Base-by-base conservation (phyloP, 2,888 invertebrate species). In the Tribolium freemani region DNA sequence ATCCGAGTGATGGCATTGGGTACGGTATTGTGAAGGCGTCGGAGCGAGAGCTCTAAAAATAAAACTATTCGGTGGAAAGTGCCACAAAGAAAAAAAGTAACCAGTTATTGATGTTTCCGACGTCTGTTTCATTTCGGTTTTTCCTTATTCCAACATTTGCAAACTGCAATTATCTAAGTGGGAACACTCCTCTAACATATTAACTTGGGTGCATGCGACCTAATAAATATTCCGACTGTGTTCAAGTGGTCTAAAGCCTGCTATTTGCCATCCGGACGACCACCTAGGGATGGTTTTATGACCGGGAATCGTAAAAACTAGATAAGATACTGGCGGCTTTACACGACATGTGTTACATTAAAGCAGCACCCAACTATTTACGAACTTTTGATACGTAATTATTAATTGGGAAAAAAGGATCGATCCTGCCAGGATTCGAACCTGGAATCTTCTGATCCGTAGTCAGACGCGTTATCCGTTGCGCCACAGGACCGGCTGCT, bases 391-490 rank as follows among this genome's bases (percentile, higher is more conserved):
- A 21, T 30, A 38, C 26, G 31, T 26, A 26, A 26, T 26, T 3
- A 26, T 26, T 26, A 26, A 26, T 26, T 26, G 51, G 9, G 16
- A 26, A 51, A 66, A 66, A 54, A 66, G 30, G 5, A 8, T 54
- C 57, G 58, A 57, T 69, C 67, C 71, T 69, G 87, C 88, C 87
- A 88, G 87, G 87, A 88, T 87, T 88, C 88, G 88, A 88, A 87
- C 88, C 87, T 87, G 87, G 87, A 88, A 87, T 88, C 87, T 87
- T 87, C 87, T 87, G 88, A 88, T 88, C 88, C 87, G 88, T 87
- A 88, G 88, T 88, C 88, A 87, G 88, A 88, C 88, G 88, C 88
- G 88, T 88, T 88, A 88, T 88, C 88, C 88, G 88, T 88, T 88
- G 88, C 88, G 88, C 88, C 88, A 88, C 88, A 88, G 87, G 88